These are phyloP conservation scores for Vombatus ursinus DNA, from an alignment of 2,113 vertebrate genomes.

Conservation along the genomic window DNA sequence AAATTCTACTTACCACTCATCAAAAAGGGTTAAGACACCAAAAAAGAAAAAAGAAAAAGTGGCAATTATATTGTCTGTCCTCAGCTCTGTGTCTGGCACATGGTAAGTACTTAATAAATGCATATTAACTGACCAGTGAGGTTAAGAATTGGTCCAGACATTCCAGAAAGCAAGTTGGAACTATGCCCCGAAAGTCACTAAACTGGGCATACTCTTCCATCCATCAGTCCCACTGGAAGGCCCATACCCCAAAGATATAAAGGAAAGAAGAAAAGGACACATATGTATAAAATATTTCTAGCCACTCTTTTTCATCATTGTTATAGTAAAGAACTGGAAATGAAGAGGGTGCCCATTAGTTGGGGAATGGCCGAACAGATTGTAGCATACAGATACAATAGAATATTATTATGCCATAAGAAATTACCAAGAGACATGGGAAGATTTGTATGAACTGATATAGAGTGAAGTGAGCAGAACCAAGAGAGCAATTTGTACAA, in stretches of 20 bases:
- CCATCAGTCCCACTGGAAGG: neutral
- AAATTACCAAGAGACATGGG: neutral
- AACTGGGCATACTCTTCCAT: neutral
- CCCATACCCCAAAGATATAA: neutral
- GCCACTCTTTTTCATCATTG: neutral
- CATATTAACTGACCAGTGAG: neutral
- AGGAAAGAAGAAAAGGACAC: neutral
- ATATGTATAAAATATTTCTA: neutral
- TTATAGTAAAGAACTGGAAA: neutral
- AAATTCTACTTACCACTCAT: neutral
- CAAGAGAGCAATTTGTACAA: neutral
- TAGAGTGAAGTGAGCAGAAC: neutral
- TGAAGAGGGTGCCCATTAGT: neutral
- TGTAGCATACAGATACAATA: neutral
- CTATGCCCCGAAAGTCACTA: neutral
- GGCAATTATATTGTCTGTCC: neutral
- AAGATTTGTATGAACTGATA: neutral
- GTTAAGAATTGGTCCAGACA: neutral
- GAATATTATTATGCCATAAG: neutral
- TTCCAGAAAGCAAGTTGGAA: neutral
- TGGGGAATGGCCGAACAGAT: neutral
- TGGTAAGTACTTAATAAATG: neutral
- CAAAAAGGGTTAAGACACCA: neutral
- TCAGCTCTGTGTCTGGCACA: neutral
- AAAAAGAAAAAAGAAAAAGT: neutral